Conservation (phyloP, 2,888 invertebrate genomes). For the Drosophila hawaiiensis region DNA sequence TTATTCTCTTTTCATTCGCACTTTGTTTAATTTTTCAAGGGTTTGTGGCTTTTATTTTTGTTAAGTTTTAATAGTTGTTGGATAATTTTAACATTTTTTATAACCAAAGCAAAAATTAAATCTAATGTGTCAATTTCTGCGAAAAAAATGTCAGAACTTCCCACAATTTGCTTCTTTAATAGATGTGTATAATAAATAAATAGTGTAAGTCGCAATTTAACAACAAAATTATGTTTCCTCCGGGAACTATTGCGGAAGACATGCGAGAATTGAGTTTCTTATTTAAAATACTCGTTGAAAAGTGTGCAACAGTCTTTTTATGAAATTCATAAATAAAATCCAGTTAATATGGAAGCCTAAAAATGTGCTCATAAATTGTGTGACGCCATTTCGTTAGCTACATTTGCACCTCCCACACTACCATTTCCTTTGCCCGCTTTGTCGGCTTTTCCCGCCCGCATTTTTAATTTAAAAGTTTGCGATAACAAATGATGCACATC, state of each 20-base stretch:
- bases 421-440: slow-evolving; percentile 6
- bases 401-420: background rate
- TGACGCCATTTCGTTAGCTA: slow-evolving; percentile 39
- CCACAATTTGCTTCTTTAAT: background rate
- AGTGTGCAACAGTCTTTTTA: slow-evolving; percentile 51
- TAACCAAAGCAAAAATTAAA: background rate
- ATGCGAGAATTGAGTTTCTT: background rate
- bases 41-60: background rate
- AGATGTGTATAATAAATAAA: background rate
- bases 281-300: slow-evolving; percentile 5
- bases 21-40: background rate
- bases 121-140: background rate
- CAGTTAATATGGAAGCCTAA: slow-evolving; percentile 63
- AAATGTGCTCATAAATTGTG: slow-evolving; percentile 67
- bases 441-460: slow-evolving; percentile 33
- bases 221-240: background rate
- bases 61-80: background rate
- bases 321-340: slow-evolving; percentile 71
- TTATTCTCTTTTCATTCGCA: no score
- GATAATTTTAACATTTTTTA: background rate
- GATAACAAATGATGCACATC: slow-evolving; percentile 81
- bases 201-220: background rate
- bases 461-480: slow-evolving; percentile 81
- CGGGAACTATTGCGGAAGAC: background rate
- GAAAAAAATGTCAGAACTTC: background rate